Evolutionary conservation across 2,797 vertebrate genomes (phyloP), one percentile per base, ranked within the genome.

Genomic region (Paguma larvata): DNA sequence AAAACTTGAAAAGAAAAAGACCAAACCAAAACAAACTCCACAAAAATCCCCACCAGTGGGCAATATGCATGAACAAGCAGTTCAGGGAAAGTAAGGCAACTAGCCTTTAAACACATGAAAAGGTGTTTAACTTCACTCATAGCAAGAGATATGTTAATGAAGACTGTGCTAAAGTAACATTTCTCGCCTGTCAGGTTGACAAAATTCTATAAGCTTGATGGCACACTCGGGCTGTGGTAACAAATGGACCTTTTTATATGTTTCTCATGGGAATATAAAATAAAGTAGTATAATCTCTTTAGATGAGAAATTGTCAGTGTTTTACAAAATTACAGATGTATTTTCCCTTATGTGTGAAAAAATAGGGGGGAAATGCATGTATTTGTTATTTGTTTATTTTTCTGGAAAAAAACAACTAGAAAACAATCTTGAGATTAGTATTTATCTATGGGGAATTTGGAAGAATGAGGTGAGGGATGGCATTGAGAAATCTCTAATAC

Each of bases 291-390:
- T 80, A 62, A 77, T 90, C 27, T 21, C 9, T 83, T 85, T 73
- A 27, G 46, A 83, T 44, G 16, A 13, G 7, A 94, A 63, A 65
- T 84, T 91, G 16, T 16, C 38, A 84, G 21, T 96, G 32, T 89
- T 41, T 84, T 94, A 96, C 9, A 44, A 30, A 93, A 88, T 68
- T 95, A 56, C 2, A 32, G 32, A 6, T 78, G 7, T 11, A 73
- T 65, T 93, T 94, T 79, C 32, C 41, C 9, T 62, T 92, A 94
- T 70, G 32, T 93, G 56, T 68, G 59, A 93, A 65, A 92, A 95
- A 75, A 34, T 53, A 90, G 51, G n/a, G 21, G 15, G 19, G 34
- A 72, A 67, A 84, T 78, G 13, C 13, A 48, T 51, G 32, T 77
- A 59, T 82, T 65, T 86, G 21, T 78, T 77, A 2, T 68, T 41